Percentiles rank a stretch among this genome's conserved stretches.
These are phyloP conservation scores for Galleria mellonella DNA, from an alignment of 1,140 invertebrate species.

Conservation along the genomic window DNA sequence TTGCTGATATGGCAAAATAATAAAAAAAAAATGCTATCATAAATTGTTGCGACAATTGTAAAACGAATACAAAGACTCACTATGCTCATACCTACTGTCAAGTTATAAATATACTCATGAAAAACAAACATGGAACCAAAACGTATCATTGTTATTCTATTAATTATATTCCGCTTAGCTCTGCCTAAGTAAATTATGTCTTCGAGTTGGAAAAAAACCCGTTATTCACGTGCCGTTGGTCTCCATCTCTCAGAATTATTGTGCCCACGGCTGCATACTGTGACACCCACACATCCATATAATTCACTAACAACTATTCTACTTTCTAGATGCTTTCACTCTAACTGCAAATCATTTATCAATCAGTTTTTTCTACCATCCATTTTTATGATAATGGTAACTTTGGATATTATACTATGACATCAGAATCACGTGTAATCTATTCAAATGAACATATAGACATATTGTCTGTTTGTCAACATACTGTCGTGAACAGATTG, in stretches of 20 bases:
- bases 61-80: no score
- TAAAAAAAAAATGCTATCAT: no score
- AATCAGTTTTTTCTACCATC: slow-evolving; percentile 3
- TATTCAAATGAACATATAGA: no score
- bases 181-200: slow-evolving; percentile 6
- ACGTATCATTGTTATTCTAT: no score
- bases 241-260: slow-evolving; percentile 9
- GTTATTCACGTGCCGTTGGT: slow-evolving; percentile 34
- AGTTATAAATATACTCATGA: no score
- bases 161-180: no score
- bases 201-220: slow-evolving; percentile 39
- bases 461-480: background rate
- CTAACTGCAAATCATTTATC: slow-evolving; percentile 20
- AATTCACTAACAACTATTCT: slow-evolving; percentile 30
- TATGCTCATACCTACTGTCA: no score
- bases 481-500: background rate
- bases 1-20: no score
- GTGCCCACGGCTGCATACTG: slow-evolving; percentile 23
- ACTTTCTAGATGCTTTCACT: slow-evolving; percentile 29
- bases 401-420: background rate
- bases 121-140: no score
- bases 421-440: no score
- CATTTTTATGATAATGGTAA: slow-evolving; percentile 12
- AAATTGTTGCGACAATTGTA: no score
- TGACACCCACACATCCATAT: slow-evolving; percentile 14